Evolutionary conservation across 2,888 invertebrate genomes (phyloP), one percentile per base, ranked within the genome.

Genomic region (Epistrophe grossulariae): DNA sequence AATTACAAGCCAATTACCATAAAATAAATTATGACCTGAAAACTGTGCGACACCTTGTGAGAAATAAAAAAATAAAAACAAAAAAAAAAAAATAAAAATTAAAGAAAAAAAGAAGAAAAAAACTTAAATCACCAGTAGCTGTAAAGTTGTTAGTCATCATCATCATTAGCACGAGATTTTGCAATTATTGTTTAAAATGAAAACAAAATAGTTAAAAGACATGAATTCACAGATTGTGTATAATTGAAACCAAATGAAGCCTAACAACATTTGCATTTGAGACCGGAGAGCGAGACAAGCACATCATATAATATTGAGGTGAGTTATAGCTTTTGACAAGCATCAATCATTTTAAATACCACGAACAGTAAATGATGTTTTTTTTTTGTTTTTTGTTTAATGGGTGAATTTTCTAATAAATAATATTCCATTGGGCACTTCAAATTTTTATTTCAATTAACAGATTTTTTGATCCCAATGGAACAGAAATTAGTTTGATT

Each of bases 1-100:
- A 45, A 11, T 35, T 70, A n/a, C 15, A 4, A 70, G 40, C 45
- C 84, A 85, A 82, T 74, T 74, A 70, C 50, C 78, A 59, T 59
- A 71, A 24, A 24, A 81, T 85, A 62, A 82, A 45, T 50, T 71
- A 57, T 87, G 85, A 87, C 74, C 74, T 59, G 82, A 4, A 71
- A 76, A 79, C 71, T 52, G 59, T 66, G 52, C 7, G 79, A 83
- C 87, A 83, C 76, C 79, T 85, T 72, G 55, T 68, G 43, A 66
- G 31, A 50, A 66, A 48, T 45, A 55, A 45, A n/a, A 62, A 40
- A 48, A 64, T 2, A 55, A 24, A 24, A 1, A 24, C 24, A 24
- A 24, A 45, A 43, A 43, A 31, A 55, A 31, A 24, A 24, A 52
- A 24, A 1, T 40, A 40, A 24, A 66, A 13, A 57, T 48, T 2